Percentiles rank a stretch among this genome's conserved stretches.
phyloP scores from a whole-genome alignment of 2,888 invertebrate species.

The Carabus problematicus region DNA sequence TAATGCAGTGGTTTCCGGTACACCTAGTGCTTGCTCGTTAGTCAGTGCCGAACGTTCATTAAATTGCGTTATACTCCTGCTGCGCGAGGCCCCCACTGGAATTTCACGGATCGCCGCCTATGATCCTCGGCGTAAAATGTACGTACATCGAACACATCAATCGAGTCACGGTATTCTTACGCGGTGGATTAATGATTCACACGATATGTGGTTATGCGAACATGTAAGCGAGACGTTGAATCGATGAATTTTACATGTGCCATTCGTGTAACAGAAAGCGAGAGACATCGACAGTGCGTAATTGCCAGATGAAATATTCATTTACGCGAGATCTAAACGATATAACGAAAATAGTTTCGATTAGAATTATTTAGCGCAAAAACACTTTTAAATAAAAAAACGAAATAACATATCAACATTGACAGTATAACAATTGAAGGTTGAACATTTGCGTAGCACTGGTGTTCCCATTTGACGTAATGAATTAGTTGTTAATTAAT shows the following conservation, averaged over 20 bases:
- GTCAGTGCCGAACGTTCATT: conserved; percentile 32
- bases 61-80: conserved; percentile 28
- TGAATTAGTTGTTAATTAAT: too few species aligned
- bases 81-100: conserved; percentile 10
- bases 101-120: conserved; percentile 29
- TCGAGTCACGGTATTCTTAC: neutral
- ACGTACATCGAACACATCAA: neutral
- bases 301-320: neutral
- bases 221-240: neutral
- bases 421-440: too few species aligned
- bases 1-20: conserved; percentile 51
- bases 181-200: conserved; percentile 24
- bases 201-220: conserved; percentile 15
- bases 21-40: conserved; percentile 50
- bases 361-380: neutral
- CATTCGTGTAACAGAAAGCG: too few species aligned
- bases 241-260: too few species aligned
- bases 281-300: neutral
- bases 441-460: too few species aligned
- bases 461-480: too few species aligned
- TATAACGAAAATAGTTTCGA: neutral
- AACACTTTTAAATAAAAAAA: too few species aligned
- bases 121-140: conserved; percentile 15
- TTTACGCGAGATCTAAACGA: neutral
- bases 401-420: too few species aligned